Evolutionary conservation across 1,140 invertebrate genomes (phyloP).

Genomic region (Micrasema minimum): DNA sequence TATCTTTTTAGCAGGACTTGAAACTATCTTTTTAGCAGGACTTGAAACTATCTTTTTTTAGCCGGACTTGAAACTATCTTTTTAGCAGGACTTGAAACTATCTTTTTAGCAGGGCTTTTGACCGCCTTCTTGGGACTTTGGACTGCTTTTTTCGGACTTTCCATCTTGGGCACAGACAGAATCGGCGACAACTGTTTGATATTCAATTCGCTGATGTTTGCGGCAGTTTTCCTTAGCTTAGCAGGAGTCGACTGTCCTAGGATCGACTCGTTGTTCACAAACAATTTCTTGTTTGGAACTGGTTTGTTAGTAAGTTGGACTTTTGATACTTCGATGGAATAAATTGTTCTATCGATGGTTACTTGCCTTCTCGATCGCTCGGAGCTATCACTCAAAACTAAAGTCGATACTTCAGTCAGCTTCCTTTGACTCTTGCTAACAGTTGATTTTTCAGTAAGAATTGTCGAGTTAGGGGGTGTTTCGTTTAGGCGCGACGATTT

Average conservation of each 20-base stretch:
- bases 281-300: neutral
- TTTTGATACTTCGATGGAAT: slow-evolving; percentile 46
- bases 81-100: too few species aligned
- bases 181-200: slow-evolving; percentile 49
- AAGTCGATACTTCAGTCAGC: slow-evolving; percentile 25
- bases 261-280: slow-evolving; percentile 33
- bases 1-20: slow-evolving; percentile 3
- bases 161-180: slow-evolving; percentile 13
- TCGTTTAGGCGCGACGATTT: neutral
- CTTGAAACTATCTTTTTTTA: neutral
- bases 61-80: neutral
- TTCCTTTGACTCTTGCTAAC: slow-evolving; percentile 3
- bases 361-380: slow-evolving; percentile 43
- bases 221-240: slow-evolving; percentile 2
- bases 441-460: slow-evolving; percentile 4
- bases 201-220: slow-evolving; percentile 33
- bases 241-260: slow-evolving; percentile 50
- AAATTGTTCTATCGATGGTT: slow-evolving; percentile 46
- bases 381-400: slow-evolving; percentile 9
- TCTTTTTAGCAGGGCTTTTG: neutral
- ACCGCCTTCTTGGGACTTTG: slow-evolving; percentile 2
- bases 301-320: slow-evolving; percentile 17
- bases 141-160: neutral
- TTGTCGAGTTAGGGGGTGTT: neutral
- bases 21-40: neutral